These are phyloP conservation scores for Mirza zaza DNA, from an alignment of 2,113 vertebrate genomes.

Conservation along the genomic window DNA sequence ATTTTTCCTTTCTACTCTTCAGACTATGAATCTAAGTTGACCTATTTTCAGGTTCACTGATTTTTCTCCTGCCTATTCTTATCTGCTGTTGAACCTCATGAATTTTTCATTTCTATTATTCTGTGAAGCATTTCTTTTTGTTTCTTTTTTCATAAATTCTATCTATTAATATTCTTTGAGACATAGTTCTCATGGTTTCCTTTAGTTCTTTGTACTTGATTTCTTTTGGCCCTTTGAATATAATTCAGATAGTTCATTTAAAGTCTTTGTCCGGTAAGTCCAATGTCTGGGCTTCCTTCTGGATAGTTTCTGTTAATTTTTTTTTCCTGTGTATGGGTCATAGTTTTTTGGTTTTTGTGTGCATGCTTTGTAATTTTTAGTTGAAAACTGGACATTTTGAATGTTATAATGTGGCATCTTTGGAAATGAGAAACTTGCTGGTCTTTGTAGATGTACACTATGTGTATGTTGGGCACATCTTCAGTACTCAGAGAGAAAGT, in stretches of 20 bases:
- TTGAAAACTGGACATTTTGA: neutral
- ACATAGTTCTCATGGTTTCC: neutral
- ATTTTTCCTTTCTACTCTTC: neutral
- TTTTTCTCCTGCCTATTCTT: neutral
- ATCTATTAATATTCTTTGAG: neutral
- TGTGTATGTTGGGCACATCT: neutral
- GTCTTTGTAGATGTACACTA: neutral
- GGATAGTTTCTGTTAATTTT: neutral
- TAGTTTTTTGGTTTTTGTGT: neutral
- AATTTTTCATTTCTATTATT: constrained; percentile 4
- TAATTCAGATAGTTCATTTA: neutral
- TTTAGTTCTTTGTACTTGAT: neutral
- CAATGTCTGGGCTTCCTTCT: neutral
- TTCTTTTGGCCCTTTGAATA: neutral
- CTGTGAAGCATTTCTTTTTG: neutral
- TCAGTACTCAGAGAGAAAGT: neutral
- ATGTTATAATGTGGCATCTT: neutral
- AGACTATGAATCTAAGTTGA: neutral
- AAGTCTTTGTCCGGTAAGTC: neutral
- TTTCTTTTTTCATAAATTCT: neutral
- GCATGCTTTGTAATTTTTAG: neutral
- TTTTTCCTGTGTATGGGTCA: neutral
- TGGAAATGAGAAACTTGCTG: neutral
- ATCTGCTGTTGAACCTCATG: neutral
- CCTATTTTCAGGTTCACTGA: constrained; percentile 1